Conservation (phyloP, 2,888 invertebrate species). For the Pseudoips prasinana region DNA sequence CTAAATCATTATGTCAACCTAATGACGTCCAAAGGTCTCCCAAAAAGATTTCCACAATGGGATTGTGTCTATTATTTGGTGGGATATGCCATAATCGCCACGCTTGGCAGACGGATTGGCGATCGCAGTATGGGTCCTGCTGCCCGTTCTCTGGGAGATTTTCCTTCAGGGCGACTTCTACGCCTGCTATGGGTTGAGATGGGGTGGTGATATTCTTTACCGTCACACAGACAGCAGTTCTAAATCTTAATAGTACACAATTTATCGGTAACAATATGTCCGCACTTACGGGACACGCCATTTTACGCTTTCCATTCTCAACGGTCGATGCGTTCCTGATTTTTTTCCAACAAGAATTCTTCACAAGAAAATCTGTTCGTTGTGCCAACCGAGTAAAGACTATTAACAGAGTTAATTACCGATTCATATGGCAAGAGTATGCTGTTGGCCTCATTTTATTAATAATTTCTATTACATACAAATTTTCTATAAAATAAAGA, state of each 20-base stretch:
- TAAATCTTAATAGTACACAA: slow-evolving; percentile 28
- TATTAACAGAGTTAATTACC: slow-evolving; percentile 71
- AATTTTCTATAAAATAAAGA: slow-evolving; percentile 8
- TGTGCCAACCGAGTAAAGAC: slow-evolving; percentile 38
- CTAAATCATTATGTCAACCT: no score
- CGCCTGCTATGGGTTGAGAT: no score
- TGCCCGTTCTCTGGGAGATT: no score
- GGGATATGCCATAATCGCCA: no score
- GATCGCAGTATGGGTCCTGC: no score
- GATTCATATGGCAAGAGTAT: slow-evolving; percentile 55
- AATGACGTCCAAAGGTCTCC: no score
- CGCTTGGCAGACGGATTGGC: no score
- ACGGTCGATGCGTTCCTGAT: slow-evolving; percentile 49
- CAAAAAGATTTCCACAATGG: no score
- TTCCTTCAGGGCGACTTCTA: no score
- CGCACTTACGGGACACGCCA: slow-evolving; percentile 26
- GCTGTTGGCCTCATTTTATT: slow-evolving; percentile 49
- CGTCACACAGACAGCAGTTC: no score
- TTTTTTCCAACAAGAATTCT: slow-evolving; percentile 68
- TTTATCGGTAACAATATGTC: slow-evolving; percentile 32
- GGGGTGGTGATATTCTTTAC: no score
- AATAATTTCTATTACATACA: slow-evolving; percentile 11
- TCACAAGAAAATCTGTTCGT: slow-evolving; percentile 60
- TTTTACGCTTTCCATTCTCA: slow-evolving; percentile 74
- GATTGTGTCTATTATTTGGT: no score